Evolutionary conservation across 2,797 vertebrate species (phyloP).

Genomic region (Clarias pachynema): DNA sequence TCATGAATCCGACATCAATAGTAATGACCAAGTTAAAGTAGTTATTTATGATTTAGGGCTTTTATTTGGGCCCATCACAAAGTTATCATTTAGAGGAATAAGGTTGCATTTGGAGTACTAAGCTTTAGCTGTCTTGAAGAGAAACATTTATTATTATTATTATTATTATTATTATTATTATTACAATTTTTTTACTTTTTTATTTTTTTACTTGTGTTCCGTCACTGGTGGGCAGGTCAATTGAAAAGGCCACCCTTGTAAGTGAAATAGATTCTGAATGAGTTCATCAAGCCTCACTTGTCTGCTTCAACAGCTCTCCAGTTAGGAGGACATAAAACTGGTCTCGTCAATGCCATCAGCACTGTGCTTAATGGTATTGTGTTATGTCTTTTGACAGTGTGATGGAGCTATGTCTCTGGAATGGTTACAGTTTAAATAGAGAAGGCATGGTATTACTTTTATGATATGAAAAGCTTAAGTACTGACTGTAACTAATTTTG

Average conservation of each 20-base stretch:
- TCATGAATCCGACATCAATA: background rate
- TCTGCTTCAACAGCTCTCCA: background rate
- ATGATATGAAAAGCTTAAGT: background rate
- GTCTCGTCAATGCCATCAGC: background rate
- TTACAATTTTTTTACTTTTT: background rate
- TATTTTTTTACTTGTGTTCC: constrained; percentile 2
- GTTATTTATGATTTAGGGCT: background rate
- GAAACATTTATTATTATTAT: background rate
- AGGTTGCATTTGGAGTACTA: background rate
- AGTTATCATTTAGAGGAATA: background rate
- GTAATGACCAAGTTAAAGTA: background rate
- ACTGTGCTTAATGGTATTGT: background rate
- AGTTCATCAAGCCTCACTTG: background rate
- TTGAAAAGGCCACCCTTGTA: background rate
- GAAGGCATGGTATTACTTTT: background rate
- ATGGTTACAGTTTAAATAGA: background rate
- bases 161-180: background rate
- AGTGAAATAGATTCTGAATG: background rate
- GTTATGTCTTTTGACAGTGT: background rate
- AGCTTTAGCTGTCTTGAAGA: background rate
- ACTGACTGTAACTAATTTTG: background rate
- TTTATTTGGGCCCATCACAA: background rate
- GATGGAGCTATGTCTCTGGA: background rate
- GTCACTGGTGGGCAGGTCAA: background rate
- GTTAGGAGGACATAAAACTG: background rate